Evolutionary conservation across 1,140 invertebrate genomes (phyloP), one percentile per base, ranked within the genome.

Genomic region (Metaphire vulgaris): DNA sequence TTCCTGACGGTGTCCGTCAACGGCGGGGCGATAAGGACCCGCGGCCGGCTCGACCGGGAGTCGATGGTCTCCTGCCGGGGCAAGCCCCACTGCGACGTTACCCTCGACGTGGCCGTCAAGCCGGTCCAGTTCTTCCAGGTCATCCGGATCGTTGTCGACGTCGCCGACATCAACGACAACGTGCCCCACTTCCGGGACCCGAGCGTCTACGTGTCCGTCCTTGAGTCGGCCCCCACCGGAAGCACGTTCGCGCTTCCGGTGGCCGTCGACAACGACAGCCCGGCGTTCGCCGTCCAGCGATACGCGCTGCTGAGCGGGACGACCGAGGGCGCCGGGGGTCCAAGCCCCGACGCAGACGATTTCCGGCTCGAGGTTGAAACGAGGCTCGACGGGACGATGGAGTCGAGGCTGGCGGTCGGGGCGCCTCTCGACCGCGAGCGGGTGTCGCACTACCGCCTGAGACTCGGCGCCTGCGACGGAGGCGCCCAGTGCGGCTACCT

Each of bases 281-380:
- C 91, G 21, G 88, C 90, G n/a, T 96, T 91, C 86, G 94, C 93
- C 81, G 96, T 95, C 0, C 93, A 97, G 81, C 88, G 90, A 30
- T 98, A 97, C 85, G 92, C 93, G 80, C 98, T 99, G 74, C 90
- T 96, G 1, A 92, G 92, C 12, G 96, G 96, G 0, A 33, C 26
- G 33, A n/a, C n/a, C 21, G 21, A 21, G 6, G 21, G 6, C 21
- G n/a, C n/a, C n/a, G n/a, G n/a, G n/a, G n/a, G n/a, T n/a, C n/a
- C n/a, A n/a, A n/a, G n/a, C 28, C 31, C 31, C 6, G 69, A 71
- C 33, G 26, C 26, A 33, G n/a, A 33, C 28, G 33, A 71, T 26
- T 73, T 73, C 30, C 72, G 34, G n/a, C 72, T 73, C n/a, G 34
- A 73, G 56, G 41, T 41, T 6, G 34, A 15, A 26, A 30, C 56